A percentile compares a stretch with the other conserved stretches of the same genome.
Conservation (phyloP, 2,797 vertebrate genomes). For the Sylvilagus floridanus region DNA sequence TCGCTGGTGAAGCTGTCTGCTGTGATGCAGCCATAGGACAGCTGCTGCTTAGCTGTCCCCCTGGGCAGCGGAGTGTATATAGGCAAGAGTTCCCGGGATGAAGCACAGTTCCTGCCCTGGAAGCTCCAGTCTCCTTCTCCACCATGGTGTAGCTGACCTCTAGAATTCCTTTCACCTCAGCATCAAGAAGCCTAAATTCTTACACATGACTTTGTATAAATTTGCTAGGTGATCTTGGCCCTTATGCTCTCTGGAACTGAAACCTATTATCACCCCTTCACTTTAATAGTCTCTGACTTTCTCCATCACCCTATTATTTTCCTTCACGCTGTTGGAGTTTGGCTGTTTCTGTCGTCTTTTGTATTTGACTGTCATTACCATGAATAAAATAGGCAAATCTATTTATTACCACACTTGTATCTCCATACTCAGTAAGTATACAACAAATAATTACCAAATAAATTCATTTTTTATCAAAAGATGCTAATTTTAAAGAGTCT, state of each 20-base stretch:
- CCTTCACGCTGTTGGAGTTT: background rate
- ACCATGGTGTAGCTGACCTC: background rate
- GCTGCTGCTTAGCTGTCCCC: background rate
- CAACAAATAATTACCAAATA: background rate
- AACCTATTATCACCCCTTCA: background rate
- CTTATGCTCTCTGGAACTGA: too few relatives aligned
- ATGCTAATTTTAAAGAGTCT: background rate
- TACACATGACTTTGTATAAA: background rate
- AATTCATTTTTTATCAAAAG: background rate
- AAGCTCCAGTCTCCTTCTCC: background rate
- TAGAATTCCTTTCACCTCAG: background rate
- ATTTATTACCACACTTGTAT: background rate
- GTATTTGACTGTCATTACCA: background rate
- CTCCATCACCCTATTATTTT: background rate
- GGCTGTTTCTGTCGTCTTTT: background rate
- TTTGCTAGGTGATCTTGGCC: background rate
- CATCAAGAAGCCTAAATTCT: background rate
- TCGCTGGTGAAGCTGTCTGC: background rate
- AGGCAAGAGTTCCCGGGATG: background rate
- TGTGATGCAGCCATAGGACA: background rate
- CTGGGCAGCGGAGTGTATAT: background rate
- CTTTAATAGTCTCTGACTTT: background rate
- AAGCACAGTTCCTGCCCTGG: background rate
- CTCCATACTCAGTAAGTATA: background rate
- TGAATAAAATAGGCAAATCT: background rate